Base-by-base conservation (phyloP, 2,113 vertebrate genomes). In the Osmerus eperlanus region DNA sequence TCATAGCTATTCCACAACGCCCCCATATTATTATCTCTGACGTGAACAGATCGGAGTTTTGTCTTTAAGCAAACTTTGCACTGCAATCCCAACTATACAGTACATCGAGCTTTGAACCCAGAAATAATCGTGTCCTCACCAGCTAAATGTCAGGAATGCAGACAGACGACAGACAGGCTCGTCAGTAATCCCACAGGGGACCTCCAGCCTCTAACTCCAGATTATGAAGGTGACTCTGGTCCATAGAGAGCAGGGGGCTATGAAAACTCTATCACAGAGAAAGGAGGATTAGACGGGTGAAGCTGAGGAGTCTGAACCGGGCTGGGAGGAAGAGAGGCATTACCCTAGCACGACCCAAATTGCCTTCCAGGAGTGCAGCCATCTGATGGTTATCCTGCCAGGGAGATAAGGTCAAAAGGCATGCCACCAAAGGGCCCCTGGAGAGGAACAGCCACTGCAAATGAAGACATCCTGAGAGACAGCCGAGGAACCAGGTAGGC, bases 401-500 rank as follows among this genome's bases (percentile, higher is more conserved):
- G 58, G 71, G 66, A 75, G 76, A 85, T 79, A 76, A 74, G 80
- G 74, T 80, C 69, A 79, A 83, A 75, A 78, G 41, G 72, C 19
- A 56, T 41, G 71, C 72, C 72, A 47, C 41, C 41, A 47, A 47
- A 23, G 7, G 56, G 19, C n/a, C 56, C 21, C 19, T 11, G 4
- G 6, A 59, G 56, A 59, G 14, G 7, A 7, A 63, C 9, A 68
- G 81, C 78, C 29, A 70, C 70, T 56, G n/a, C 79, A 85, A 89
- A 89, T 89, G 85, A 81, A 73, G 74, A 70, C 60, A 29, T 28
- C 41, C 41, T 47, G 41, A 28, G 1, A 28, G 15, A 60, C 70
- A 67, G 81, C 79, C 84, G 78, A 83, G 85, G 87, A 83, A 88
- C 86, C 86, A 85, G 84, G 79, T 83, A 83, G 84, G 73, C 85